Percentiles rank a stretch among this genome's conserved stretches.
These are phyloP conservation scores for Crepidodera aurea DNA, from an alignment of 2,888 invertebrate genomes.

Conservation along the genomic window DNA sequence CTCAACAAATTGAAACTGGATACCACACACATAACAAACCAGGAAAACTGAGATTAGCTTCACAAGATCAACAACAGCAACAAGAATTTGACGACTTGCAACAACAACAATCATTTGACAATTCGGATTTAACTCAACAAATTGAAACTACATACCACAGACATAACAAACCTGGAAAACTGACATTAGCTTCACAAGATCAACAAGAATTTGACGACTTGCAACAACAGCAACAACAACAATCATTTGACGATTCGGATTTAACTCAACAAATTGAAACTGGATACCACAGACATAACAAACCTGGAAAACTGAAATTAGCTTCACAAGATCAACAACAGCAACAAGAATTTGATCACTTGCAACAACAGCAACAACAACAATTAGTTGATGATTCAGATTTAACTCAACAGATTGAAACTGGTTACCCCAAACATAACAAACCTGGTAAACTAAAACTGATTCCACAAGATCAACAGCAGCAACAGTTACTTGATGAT, in stretches of 20 bases:
- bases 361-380: conserved; percentile 28
- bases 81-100: conserved; percentile 20
- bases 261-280: conserved; percentile 41
- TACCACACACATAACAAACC: neutral
- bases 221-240: conserved; percentile 39
- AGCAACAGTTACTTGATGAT: conserved; percentile 25
- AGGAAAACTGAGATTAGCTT: conserved; percentile 33
- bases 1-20: conserved; percentile 38
- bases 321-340: neutral
- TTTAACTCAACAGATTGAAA: conserved; percentile 30
- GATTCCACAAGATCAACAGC: neutral
- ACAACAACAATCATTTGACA: conserved; percentile 28
- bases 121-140: conserved; percentile 36
- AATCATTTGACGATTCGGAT: conserved; percentile 36
- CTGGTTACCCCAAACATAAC: conserved; percentile 7
- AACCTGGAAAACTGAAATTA: neutral
- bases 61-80: conserved; percentile 19
- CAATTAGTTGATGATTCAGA: conserved; percentile 26
- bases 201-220: conserved; percentile 32
- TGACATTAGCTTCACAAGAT: neutral
- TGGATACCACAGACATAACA: neutral
- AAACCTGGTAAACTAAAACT: conserved; percentile 1
- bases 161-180: neutral
- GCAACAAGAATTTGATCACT: conserved; percentile 14
- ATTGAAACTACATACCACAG: conserved; percentile 11